Evolutionary conservation across 1,140 invertebrate species (phyloP), one percentile per base, ranked within the genome.

Genomic region (Ostrea denselamellosa): DNA sequence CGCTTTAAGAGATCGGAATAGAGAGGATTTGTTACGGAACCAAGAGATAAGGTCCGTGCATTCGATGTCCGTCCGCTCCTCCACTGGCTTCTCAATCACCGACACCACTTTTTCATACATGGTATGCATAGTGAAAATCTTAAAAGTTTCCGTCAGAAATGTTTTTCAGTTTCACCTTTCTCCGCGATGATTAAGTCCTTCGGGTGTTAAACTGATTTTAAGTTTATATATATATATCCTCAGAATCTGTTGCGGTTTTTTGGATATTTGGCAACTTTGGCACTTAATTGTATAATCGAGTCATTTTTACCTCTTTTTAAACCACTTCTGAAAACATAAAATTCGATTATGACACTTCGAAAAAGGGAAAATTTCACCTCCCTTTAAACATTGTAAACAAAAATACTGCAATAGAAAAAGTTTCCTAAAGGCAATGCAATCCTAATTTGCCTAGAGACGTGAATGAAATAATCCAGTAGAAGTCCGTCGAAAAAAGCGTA

Each of bases 11-110:
- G 89, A 86, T 17, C 85, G 58, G 62, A 93, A 93, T 0, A 93
- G 86, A 17, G 89, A 87, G 0, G 91, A 91, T 85, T 93, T 93
- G 77, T 93, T 93, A 81, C 90, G 62, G 85, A 93, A 92, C 93
- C 93, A 93, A 5, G 92, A 87, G 12, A 93, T 87, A 0, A 93
- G 77, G 34, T 92, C 90, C 56, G 90, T 87, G 85, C 92, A 92
- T 54, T 93, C 92, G 71, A 90, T 90, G 34, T 92, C 90, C 25
- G 89, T 88, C 56, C 93, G 89, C 0, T 86, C 51, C n/a, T 91
- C 89, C 0, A 89, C 89, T 5, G 87, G 85, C 85, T 93, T 93
- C 12, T 88, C 81, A 7, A 93, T 90, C 12, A 91, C 90, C 1
- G 89, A 85, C 17, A 92, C 88, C 0, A 93, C 90, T 83, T 91